Base-by-base conservation (phyloP, 2,797 vertebrate genomes). In the Xerus rutilus region DNA sequence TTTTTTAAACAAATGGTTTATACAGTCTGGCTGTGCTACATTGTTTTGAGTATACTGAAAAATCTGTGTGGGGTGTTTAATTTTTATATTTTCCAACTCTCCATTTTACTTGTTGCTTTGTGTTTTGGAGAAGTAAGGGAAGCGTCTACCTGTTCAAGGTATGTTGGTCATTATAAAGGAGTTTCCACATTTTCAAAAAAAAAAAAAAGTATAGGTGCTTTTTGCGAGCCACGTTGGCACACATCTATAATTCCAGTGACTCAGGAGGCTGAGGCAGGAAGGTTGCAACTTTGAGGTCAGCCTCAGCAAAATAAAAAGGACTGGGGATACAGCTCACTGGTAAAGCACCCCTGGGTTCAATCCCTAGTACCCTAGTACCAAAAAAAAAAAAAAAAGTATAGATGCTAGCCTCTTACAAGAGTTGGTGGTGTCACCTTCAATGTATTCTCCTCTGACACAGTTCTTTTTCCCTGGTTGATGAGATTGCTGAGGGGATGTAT, bases 1-100 rank as follows among this genome's bases (percentile, higher is more conserved):
- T 98, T 98, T 98, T 98, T 99, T 98, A 98, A 98, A 82, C 97
- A 97, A 98, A 97, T 49, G 86, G 96, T 98, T 98, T 98, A 96
- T 98, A 98, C 52, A 59, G 97, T 96, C 97, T 97, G 96, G 97
- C 97, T 97, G 5, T 91, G 93, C 95, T 97, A 0, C 1, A 54
- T 95, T 98, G 95, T 98, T 97, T 96, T 95, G 86, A 96, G 95
- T 97, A 97, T 70, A 67, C 92, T 87, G 97, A 93, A 94, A 97
- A 96, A 96, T 94, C 97, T 59, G 3, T 95, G 81, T 98, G 95
- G 49, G 1, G 87, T 98, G 97, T 98, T 98, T 96, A 89, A 90
- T 96, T 98, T 97, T 97, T 96, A 7, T 69, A 7, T 97, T 96
- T 97, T 92, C 96, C 95, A 86, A 45, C 73, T 7, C 89, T 97